phyloP scores from a whole-genome alignment of 1,140 invertebrate genomes.

The Meteorus sp. region DNA sequence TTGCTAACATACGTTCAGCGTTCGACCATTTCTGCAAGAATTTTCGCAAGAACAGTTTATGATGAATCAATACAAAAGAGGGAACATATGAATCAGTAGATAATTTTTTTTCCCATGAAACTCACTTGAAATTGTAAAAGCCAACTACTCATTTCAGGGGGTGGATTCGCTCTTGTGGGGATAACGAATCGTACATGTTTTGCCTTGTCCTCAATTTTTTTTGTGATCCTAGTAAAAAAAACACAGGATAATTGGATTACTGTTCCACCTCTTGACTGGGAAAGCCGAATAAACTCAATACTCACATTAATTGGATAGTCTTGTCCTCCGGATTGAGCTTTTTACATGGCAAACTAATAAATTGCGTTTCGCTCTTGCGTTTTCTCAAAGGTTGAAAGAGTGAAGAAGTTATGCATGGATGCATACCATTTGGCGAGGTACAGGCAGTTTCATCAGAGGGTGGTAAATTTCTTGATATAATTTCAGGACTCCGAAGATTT shows the following conservation, averaged over 20 bases:
- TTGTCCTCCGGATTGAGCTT: conserved; percentile 50
- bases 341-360: conserved; percentile 51
- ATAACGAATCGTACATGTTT: conserved; percentile 64
- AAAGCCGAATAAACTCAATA: conserved; percentile 13
- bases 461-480: conserved; percentile 4
- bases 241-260: conserved; percentile 11
- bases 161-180: conserved; percentile 79
- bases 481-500: conserved; percentile 9
- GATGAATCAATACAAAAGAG: too few species aligned
- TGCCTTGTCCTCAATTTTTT: conserved; percentile 54
- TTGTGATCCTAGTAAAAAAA: conserved; percentile 41
- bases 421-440: conserved; percentile 24
- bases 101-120: too few species aligned
- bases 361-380: conserved; percentile 53
- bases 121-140: conserved; percentile 74
- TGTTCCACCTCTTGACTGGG: conserved; percentile 4
- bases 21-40: conserved; percentile 83
- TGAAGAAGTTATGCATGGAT: conserved; percentile 49
- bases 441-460: conserved; percentile 2
- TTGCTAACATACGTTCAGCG: conserved; percentile 82
- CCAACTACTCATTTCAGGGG: conserved; percentile 77
- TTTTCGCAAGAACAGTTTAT: too few species aligned
- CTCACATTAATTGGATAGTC: conserved; percentile 37
- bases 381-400: conserved; percentile 50
- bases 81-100: too few species aligned